Evolutionary conservation across 2,113 vertebrate genomes (phyloP), one percentile per base, ranked within the genome.

Genomic region (Ophiodon elongatus): DNA sequence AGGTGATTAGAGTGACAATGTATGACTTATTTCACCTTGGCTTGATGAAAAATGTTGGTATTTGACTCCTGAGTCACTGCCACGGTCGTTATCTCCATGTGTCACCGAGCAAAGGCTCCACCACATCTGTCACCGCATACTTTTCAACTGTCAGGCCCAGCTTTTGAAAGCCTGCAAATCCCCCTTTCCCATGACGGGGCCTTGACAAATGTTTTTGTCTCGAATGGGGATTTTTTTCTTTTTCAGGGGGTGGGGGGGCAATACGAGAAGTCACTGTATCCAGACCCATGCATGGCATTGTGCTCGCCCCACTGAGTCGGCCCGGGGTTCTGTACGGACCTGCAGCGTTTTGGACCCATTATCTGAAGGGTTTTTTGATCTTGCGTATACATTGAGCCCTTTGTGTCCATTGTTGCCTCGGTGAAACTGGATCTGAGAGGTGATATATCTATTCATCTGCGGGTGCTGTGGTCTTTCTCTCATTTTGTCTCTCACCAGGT

Each of bases 251-350:
- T 23, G 4, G 8, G 15, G 72, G 79, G 70, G 85, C 71, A 92
- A 94, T 83, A 37, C 91, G 91, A 94, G 88, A 73, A 17, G 84
- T 76, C 80, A 83, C 76, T 4, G 41, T 79, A 89, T 89, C 87
- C 80, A 56, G 65, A 65, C 39, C 68, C 82, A 84, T 52, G 57
- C 68, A n/a, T 6, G 31, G 47, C 75, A 90, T 87, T 91, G 85
- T 91, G 43, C 25, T 65, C 60, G 0, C 39, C 47, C 47, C 64
- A 72, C 33, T 50, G 37, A 83, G 6, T 37, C 73, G 50, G 78
- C 82, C 89, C 2, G 52, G 17, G 86, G 84, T 82, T 73, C 78
- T 87, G 80, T 17, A 4, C 3, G 73, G 85, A 76, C 88, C 87
- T 79, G 87, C 75, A 73, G 89, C 70, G 23, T 66, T 84, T 52